These are phyloP conservation scores for Protobothrops mucrosquamatus DNA, from an alignment of 2,113 vertebrate species.

Conservation along the genomic window DNA sequence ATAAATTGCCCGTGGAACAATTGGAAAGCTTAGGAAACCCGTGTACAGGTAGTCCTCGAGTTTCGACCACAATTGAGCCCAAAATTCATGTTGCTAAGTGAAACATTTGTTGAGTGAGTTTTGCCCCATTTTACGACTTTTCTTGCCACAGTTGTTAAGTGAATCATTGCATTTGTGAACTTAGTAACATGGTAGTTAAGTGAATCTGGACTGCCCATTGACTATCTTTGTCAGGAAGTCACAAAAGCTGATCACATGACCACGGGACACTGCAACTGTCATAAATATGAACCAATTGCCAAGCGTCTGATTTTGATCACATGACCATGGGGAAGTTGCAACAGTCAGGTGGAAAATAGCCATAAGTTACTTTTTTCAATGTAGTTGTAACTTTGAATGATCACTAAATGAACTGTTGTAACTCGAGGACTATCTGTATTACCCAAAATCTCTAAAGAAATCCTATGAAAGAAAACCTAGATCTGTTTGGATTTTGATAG, in stretches of 20 bases:
- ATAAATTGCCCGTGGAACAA: not conserved
- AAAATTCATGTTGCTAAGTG: too few species aligned
- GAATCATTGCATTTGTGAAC: too few species aligned
- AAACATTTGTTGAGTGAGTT: too few species aligned
- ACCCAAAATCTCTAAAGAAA: not conserved
- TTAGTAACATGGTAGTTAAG: too few species aligned
- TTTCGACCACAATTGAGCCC: too few species aligned
- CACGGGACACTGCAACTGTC: not conserved
- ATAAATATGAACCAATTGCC: not conserved
- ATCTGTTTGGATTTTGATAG: not conserved
- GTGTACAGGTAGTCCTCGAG: too few species aligned
- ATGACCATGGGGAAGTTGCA: not conserved
- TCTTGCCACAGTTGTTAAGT: too few species aligned
- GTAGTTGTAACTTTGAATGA: not conserved
- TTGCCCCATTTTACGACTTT: too few species aligned
- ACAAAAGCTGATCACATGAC: not conserved
- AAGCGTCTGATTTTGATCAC: not conserved
- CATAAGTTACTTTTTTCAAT: not conserved
- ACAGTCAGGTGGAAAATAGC: not conserved
- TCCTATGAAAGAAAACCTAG: not conserved
- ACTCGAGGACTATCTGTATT: not conserved
- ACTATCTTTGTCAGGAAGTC: not conserved
- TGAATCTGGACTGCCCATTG: not conserved
- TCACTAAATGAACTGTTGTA: too few species aligned
- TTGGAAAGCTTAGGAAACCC: not conserved